phyloP scores from a whole-genome alignment of 2,888 invertebrate genomes.

The Oscheius sp. region DNA sequence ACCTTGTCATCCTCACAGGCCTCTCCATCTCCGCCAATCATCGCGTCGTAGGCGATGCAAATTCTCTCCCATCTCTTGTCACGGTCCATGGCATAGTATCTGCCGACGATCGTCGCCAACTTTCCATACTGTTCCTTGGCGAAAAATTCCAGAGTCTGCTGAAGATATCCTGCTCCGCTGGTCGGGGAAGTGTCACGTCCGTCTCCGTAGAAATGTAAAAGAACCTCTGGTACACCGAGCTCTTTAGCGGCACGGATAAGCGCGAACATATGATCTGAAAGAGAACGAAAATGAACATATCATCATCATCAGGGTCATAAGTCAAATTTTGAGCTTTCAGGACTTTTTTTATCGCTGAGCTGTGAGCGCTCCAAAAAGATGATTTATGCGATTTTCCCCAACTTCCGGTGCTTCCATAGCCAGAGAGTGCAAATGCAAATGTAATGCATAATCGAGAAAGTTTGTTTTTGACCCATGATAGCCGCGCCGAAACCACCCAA shows the following conservation, averaged over 20 bases:
- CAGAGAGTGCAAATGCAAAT: too few relatives aligned
- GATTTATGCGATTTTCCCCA: too few relatives aligned
- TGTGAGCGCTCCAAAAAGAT: too few relatives aligned
- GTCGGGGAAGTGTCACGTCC: slow-evolving; percentile 75
- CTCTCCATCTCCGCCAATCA: slow-evolving; percentile 75
- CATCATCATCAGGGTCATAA: too few relatives aligned
- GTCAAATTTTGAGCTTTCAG: too few relatives aligned
- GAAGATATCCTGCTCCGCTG: slow-evolving; percentile 73
- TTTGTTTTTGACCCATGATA: too few relatives aligned
- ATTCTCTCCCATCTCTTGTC: slow-evolving; percentile 73
- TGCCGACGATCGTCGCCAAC: slow-evolving; percentile 74
- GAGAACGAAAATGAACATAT: background rate
- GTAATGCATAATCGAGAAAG: too few relatives aligned
- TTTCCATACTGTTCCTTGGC: slow-evolving; percentile 69
- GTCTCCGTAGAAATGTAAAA: slow-evolving; percentile 75
- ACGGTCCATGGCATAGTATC: slow-evolving; percentile 76
- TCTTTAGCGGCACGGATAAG: slow-evolving; percentile 74
- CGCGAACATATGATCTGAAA: slow-evolving; percentile 74
- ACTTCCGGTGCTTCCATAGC: too few relatives aligned
- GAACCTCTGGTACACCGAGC: slow-evolving; percentile 74
- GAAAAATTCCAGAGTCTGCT: slow-evolving; percentile 71
- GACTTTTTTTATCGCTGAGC: too few relatives aligned
- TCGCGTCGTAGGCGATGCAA: slow-evolving; percentile 75
- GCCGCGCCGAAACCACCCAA: too few relatives aligned
- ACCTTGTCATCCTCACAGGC: slow-evolving; percentile 64